Percentiles rank a stretch among this genome's conserved stretches.
Conservation (phyloP, 2,888 invertebrate genomes). For the Amphipyra tragopoginis region DNA sequence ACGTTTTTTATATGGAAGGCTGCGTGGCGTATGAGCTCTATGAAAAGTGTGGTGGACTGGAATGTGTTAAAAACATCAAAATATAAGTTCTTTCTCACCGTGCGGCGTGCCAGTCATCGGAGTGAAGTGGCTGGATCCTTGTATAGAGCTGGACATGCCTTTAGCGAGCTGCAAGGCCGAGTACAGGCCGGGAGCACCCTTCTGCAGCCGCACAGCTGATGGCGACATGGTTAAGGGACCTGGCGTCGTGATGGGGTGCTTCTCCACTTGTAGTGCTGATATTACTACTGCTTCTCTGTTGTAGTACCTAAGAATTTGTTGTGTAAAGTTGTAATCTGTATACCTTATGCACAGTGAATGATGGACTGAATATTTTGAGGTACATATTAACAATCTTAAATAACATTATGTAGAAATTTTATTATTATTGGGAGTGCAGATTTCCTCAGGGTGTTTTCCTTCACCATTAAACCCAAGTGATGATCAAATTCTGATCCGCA, state of each 20-base stretch:
- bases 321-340: neutral
- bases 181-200: slow-evolving; percentile 83
- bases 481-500: too few species aligned
- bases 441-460: too few species aligned
- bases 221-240: slow-evolving; percentile 94
- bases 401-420: too few species aligned
- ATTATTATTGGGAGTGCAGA: too few species aligned
- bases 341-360: neutral
- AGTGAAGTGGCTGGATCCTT: slow-evolving; percentile 91
- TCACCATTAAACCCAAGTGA: too few species aligned
- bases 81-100: slow-evolving; percentile 64
- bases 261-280: slow-evolving; percentile 97
- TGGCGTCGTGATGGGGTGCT: slow-evolving; percentile 96
- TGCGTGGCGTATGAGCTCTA: too few species aligned
- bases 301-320: slow-evolving; percentile 93
- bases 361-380: too few species aligned
- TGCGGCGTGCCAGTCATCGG: slow-evolving; percentile 91
- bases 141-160: slow-evolving; percentile 84
- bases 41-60: too few species aligned
- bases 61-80: neutral
- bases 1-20: too few species aligned
- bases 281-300: slow-evolving; percentile 97
- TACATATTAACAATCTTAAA: too few species aligned
- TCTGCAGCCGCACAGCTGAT: slow-evolving; percentile 89
- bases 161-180: slow-evolving; percentile 88